phyloP scores from a whole-genome alignment of 2,888 invertebrate species.

The Tinea pellionella region DNA sequence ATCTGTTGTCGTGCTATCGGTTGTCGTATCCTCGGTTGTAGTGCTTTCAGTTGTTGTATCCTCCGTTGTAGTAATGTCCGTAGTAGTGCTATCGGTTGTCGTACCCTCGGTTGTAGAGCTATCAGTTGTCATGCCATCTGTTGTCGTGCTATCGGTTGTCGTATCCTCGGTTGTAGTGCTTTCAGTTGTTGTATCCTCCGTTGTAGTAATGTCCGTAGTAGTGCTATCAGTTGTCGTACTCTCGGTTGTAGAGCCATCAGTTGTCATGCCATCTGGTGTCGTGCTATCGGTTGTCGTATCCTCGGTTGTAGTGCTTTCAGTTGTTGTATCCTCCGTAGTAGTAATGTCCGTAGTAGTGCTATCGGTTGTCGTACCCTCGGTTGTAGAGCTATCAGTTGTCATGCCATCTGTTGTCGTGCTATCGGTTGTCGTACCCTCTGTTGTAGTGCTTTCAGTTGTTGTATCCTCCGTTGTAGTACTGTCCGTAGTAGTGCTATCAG shows the following conservation, averaged over 20 bases:
- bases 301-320: neutral
- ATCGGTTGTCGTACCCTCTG: neutral
- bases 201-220: neutral
- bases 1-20: neutral
- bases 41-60: neutral
- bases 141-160: slow-evolving; percentile 7
- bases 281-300: neutral
- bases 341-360: neutral
- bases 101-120: neutral
- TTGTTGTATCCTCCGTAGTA: neutral
- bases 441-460: neutral
- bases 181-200: neutral
- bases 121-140: slow-evolving; percentile 12
- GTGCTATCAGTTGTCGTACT: neutral
- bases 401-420: neutral
- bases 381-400: neutral
- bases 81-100: neutral
- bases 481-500: neutral
- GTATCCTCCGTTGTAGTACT: neutral
- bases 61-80: neutral
- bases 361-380: neutral
- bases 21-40: neutral
- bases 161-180: slow-evolving; percentile 14
- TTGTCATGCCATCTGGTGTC: neutral
- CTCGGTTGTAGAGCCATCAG: neutral